A percentile compares a stretch with the other conserved stretches of the same genome.
Conservation (phyloP, 2,797 vertebrate genomes). For the Lutjanus campechanus region DNA sequence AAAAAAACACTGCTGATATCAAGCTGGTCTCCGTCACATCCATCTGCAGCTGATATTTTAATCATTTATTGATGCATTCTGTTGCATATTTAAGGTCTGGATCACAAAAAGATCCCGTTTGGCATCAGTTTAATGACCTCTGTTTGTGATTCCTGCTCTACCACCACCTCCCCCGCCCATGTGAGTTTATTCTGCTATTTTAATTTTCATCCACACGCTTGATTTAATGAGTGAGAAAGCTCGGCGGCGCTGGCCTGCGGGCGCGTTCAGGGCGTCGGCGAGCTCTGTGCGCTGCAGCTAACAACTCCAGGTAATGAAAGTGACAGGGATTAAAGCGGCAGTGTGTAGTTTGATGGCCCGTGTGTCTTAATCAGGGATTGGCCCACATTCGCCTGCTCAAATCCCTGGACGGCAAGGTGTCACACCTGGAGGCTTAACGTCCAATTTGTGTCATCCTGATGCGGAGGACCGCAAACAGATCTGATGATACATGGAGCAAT, state of each 20-base stretch:
- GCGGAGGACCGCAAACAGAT: conserved; percentile 40
- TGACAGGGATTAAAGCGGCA: conserved; percentile 72
- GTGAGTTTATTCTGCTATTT: conserved; percentile 44
- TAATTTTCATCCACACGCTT: conserved; percentile 25
- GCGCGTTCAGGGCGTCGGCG: conserved; percentile 36
- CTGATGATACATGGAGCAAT: conserved; percentile 33
- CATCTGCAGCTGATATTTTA: background rate
- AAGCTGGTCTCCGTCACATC: conserved; percentile 18
- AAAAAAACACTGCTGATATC: background rate
- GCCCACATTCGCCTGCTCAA: conserved; percentile 70
- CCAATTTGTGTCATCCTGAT: conserved; percentile 41
- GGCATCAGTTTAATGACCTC: conserved; percentile 38
- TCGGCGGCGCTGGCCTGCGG: background rate
- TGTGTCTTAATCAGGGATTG: conserved; percentile 81
- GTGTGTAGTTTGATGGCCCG: conserved; percentile 53
- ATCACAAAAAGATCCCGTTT: conserved; percentile 10
- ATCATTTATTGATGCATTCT: background rate
- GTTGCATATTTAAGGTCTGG: conserved; percentile 25
- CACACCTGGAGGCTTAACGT: conserved; percentile 66
- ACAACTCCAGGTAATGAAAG: conserved; percentile 79
- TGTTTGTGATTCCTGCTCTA: conserved; percentile 14
- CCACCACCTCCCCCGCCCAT: background rate
- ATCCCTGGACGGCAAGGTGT: conserved; percentile 64
- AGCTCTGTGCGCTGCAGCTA: conserved; percentile 14
- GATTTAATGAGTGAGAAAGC: conserved; percentile 47